phyloP scores from a whole-genome alignment of 2,888 invertebrate species.

The Ophonus ardosiacus region DNA sequence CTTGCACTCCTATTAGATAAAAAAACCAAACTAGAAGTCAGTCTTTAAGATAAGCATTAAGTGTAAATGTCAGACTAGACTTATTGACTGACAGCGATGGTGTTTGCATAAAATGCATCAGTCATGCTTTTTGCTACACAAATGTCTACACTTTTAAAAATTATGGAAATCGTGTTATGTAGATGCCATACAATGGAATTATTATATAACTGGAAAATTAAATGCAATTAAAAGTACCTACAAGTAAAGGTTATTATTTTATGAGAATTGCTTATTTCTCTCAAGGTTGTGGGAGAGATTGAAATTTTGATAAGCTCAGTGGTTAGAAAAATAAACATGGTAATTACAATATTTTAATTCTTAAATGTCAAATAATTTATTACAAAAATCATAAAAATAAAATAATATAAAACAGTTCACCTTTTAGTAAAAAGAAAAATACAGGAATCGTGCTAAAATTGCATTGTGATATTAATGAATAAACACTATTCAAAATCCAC shows the following conservation, averaged over 20 bases:
- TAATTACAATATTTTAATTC: background rate
- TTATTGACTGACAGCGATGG: conserved; percentile 31
- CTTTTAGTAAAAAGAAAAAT: too few species aligned
- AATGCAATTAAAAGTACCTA: background rate
- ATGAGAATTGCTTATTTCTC: background rate
- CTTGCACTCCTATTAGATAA: conserved; percentile 39
- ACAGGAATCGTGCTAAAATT: too few species aligned
- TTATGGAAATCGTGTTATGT: background rate
- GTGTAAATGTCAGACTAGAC: conserved; percentile 32
- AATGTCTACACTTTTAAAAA: background rate
- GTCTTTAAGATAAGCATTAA: conserved; percentile 38
- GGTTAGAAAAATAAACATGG: background rate
- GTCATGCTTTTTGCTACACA: conserved; percentile 3
- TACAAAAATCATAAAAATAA: background rate
- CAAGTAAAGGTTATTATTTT: background rate
- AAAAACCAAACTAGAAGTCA: conserved; percentile 30
- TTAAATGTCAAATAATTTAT: background rate
- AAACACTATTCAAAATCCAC: too few species aligned
- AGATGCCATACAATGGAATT: background rate
- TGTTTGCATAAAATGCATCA: conserved; percentile 7
- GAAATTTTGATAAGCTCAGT: conserved; percentile 10
- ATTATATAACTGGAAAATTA: background rate
- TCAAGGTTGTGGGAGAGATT: conserved; percentile 12
- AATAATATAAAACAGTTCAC: too few species aligned
- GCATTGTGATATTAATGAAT: too few species aligned